A percentile compares a stretch with the other conserved stretches of the same genome.
These are phyloP conservation scores for Nothocercus julius DNA, from an alignment of 2,113 vertebrate genomes.

Conservation along the genomic window DNA sequence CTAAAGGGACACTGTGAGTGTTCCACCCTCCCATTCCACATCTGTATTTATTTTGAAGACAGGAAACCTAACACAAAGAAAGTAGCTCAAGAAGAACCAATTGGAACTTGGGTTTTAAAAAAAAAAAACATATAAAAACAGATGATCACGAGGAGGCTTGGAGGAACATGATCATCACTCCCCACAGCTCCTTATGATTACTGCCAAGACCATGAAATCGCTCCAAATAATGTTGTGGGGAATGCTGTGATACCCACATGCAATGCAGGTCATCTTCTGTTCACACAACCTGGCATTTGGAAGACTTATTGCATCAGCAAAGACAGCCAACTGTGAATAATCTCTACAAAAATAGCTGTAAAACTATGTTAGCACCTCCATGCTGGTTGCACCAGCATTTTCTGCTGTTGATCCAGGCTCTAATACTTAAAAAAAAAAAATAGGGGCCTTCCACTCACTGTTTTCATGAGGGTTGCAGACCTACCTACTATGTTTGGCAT, in stretches of 20 bases:
- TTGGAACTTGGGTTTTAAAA: not conserved
- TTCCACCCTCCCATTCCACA: not conserved
- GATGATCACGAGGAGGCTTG: not conserved
- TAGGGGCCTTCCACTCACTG: not conserved
- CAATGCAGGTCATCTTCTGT: slow-evolving; percentile 66
- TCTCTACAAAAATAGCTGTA: slow-evolving; percentile 52
- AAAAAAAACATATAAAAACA: not conserved
- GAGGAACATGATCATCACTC: slow-evolving; percentile 33
- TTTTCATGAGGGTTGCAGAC: not conserved
- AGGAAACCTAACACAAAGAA: not conserved
- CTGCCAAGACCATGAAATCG: slow-evolving; percentile 56
- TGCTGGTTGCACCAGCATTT: slow-evolving; percentile 15
- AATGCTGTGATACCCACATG: slow-evolving; percentile 65
- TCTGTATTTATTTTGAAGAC: not conserved
- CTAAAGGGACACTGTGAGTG: not conserved
- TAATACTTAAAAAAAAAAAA: not conserved
- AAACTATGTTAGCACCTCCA: slow-evolving; percentile 39
- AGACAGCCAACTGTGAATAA: slow-evolving; percentile 58
- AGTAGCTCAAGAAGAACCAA: not conserved
- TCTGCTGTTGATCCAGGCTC: not conserved
- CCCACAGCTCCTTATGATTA: slow-evolving; percentile 42
- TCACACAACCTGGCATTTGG: slow-evolving; percentile 61
- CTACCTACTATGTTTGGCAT: accelerated
- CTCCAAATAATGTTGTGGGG: slow-evolving; percentile 61
- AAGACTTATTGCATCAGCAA: slow-evolving; percentile 56